Evolutionary conservation across 2,113 vertebrate species (phyloP).

Genomic region (Perognathus longimembris): DNA sequence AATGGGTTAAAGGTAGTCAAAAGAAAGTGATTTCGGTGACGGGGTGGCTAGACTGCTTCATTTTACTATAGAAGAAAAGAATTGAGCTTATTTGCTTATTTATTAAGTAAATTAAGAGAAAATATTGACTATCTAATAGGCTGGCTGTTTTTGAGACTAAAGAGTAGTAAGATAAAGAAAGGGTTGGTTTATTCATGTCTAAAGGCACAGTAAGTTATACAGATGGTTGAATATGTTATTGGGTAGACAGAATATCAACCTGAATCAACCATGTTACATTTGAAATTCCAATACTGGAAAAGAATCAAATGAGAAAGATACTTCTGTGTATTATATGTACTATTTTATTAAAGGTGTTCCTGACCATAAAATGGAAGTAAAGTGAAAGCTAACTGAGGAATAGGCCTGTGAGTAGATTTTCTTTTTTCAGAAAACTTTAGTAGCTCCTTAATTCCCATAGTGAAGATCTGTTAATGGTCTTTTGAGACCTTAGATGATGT

Average conservation of each 20-base stretch:
- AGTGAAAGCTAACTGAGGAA: not conserved
- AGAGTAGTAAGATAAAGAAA: not conserved
- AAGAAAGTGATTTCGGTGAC: not conserved
- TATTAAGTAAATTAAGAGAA: conserved; percentile 22
- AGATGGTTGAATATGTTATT: not conserved
- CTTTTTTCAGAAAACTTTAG: not conserved
- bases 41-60: not conserved
- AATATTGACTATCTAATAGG: not conserved
- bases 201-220: not conserved
- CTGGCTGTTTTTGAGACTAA: not conserved
- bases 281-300: not conserved
- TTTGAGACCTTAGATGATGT: not conserved
- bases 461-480: not conserved
- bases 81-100: not conserved
- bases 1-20: not conserved
- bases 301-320: not conserved
- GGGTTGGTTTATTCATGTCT: not conserved
- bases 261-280: not conserved
- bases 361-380: not conserved
- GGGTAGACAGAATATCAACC: not conserved
- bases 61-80: not conserved
- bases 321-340: not conserved
- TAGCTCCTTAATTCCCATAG: not conserved
- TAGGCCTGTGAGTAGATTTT: not conserved
- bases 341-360: not conserved